Conservation (phyloP, 1,140 invertebrate genomes). For the Vollenhovia emeryi region DNA sequence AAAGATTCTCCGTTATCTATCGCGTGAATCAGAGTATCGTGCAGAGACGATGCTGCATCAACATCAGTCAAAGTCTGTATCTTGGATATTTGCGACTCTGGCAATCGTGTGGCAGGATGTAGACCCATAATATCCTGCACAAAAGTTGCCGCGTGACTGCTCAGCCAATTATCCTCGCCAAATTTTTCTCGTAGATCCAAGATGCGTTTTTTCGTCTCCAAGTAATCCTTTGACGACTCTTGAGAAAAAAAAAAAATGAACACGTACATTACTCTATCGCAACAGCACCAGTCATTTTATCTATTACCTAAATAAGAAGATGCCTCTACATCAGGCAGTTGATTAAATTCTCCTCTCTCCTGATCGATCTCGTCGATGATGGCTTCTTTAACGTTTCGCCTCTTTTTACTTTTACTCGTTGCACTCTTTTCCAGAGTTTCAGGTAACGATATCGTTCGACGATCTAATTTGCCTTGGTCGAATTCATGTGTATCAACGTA, state of each 20-base stretch:
- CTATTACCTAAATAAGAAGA: constrained; percentile 61
- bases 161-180: constrained; percentile 87
- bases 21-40: not conserved
- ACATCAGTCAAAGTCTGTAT: constrained; percentile 9
- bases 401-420: constrained; percentile 70
- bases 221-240: constrained; percentile 83
- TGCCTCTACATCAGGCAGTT: constrained; percentile 59
- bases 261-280: not conserved
- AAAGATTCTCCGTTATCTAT: constrained; percentile 13
- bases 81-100: constrained; percentile 27
- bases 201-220: constrained; percentile 88
- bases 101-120: constrained; percentile 62
- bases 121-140: constrained; percentile 87
- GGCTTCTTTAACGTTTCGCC: constrained; percentile 76
- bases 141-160: constrained; percentile 85
- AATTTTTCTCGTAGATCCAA: constrained; percentile 86
- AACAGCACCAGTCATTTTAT: not conserved
- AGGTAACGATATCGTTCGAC: constrained; percentile 27
- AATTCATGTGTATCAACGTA: not conserved
- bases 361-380: constrained; percentile 78
- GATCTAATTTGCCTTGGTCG: not conserved
- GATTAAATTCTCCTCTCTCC: constrained; percentile 67
- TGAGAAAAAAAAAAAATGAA: constrained; percentile 14
- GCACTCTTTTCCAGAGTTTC: constrained; percentile 43
- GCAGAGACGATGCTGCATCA: not conserved